Evolutionary conservation across 2,888 invertebrate genomes (phyloP), one percentile per base, ranked within the genome.

Genomic region (Aleiodes testaceus): DNA sequence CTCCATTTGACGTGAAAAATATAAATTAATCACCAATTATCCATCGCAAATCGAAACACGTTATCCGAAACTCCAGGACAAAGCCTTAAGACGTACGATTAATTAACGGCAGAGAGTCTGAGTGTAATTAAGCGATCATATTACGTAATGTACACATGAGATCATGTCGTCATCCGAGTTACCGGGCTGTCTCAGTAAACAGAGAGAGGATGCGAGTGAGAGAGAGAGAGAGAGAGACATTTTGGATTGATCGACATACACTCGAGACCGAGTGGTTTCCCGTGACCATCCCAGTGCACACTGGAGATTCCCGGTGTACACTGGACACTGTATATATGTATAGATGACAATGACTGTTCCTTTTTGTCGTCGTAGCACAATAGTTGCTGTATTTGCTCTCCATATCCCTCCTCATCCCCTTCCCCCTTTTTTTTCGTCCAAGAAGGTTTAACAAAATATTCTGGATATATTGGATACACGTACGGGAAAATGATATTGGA

Each of bases 71-170:
- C 36, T 14, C 11, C 18, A 36, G 42, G 4, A 26, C 26, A 26
- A 2, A 5, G 5, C 26, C 26, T 26, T 26, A 26, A 26, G 26
- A 26, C 26, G 5, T 5, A 26, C 26, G 26, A 42, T 59, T 59
- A 59, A 59, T 59, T 59, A 59, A 30, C 42, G 59, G 7, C 16
- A 36, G 59, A 36, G 59, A 18, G 18, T 18, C 18, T 16, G 30
- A 20, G 14, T 36, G 59, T 59, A 59, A 59, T 59, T 59, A 45
- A 63, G 18, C 45, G 63, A 63, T 63, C 63, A 63, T 63, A 63
- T 45, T 44, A 45, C 63, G 45, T 45, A 59, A 59, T 42, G 45
- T 45, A 22, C 44, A 63, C 45, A 63, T 20, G 63, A 63, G 44
- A 45, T 63, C 63, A 45, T 63, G 47, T 45, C 45, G 63, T 45